Percentiles rank a stretch among this genome's conserved stretches.
Evolutionary conservation across 1,140 invertebrate species (phyloP).

Genomic region (Danaus plexippus): DNA sequence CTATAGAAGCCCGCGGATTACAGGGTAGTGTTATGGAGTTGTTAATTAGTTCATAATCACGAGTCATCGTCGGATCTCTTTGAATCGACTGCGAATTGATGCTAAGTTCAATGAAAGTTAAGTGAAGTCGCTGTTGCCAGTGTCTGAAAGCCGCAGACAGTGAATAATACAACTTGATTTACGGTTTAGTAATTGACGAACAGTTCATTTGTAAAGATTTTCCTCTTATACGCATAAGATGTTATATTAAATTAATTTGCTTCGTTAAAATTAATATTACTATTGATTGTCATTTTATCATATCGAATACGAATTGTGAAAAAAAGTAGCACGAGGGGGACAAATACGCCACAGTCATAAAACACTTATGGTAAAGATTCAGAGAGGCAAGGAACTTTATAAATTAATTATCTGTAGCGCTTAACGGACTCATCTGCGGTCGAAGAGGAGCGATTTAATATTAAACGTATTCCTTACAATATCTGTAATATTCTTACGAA

Average conservation of each 20-base stretch:
- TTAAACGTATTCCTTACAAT: constrained; percentile 13
- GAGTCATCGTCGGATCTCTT: constrained; percentile 20
- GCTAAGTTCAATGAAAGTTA: no score
- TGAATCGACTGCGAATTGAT: constrained; percentile 17
- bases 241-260: no score
- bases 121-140: no score
- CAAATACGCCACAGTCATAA: constrained; percentile 6
- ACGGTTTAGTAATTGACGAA: no score
- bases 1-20: constrained; percentile 14
- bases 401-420: constrained; percentile 27
- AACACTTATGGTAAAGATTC: constrained; percentile 20
- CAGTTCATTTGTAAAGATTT: no score
- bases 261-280: no score
- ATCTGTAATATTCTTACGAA: constrained; percentile 3
- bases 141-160: no score
- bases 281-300: no score
- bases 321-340: not conserved
- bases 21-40: constrained; percentile 13
- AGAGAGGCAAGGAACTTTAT: constrained; percentile 24
- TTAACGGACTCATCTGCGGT: constrained; percentile 8
- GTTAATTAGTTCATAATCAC: constrained; percentile 23
- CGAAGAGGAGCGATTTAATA: constrained; percentile 22
- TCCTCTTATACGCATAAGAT: no score
- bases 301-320: no score
- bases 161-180: no score